Conservation (phyloP, 2,113 vertebrate genomes). For the Nothoprocta pentlandii region DNA sequence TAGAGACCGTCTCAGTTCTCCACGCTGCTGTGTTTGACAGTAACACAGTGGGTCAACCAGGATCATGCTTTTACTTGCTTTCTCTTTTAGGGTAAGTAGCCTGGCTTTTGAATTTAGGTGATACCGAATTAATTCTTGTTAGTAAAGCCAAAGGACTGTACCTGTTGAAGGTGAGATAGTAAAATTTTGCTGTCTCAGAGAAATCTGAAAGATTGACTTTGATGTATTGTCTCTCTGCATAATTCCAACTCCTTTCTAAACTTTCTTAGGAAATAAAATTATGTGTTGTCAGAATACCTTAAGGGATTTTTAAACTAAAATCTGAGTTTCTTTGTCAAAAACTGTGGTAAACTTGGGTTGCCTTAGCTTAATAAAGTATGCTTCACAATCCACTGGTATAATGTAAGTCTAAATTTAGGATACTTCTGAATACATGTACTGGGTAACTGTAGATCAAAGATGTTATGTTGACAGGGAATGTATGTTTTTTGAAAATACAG, state of each 20-base stretch:
- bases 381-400: background rate
- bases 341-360: background rate
- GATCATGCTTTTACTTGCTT: background rate
- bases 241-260: background rate
- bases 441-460: background rate
- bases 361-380: background rate
- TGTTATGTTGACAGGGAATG: background rate
- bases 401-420: background rate
- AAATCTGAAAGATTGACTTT: background rate
- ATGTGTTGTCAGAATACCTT: background rate
- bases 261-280: background rate
- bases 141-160: background rate
- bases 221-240: background rate
- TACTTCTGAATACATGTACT: background rate
- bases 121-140: background rate
- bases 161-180: background rate
- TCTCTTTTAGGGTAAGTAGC: background rate
- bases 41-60: background rate
- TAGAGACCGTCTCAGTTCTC: slow-evolving; percentile 13
- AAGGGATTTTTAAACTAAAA: background rate
- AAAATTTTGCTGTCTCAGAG: background rate
- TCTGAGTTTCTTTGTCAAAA: background rate
- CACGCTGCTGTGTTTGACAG: background rate
- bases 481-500: background rate
- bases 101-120: background rate